A percentile compares a stretch with the other conserved stretches of the same genome.
These are phyloP conservation scores for Paralichthys olivaceus DNA, from an alignment of 2,113 vertebrate species.

Conservation along the genomic window DNA sequence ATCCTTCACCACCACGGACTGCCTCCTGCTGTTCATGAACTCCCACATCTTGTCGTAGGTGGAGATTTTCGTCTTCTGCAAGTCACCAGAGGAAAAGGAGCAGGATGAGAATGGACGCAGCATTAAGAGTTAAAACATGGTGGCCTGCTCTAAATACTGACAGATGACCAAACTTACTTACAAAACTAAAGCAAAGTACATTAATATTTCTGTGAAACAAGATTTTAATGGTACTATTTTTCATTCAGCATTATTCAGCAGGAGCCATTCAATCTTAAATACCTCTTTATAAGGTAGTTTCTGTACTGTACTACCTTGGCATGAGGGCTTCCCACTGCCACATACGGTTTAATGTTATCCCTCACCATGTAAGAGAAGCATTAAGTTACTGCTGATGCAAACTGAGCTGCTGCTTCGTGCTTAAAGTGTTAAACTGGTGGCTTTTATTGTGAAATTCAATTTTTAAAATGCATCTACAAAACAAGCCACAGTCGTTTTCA, in stretches of 20 bases:
- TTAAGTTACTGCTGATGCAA: background rate
- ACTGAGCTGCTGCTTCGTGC: conserved; percentile 14
- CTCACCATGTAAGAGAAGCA: background rate
- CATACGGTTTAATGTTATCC: background rate
- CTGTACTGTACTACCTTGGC: background rate
- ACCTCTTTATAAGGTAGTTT: background rate
- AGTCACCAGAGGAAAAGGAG: background rate
- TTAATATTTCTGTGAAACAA: background rate
- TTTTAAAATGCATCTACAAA: background rate
- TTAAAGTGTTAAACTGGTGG: background rate
- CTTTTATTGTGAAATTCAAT: conserved; percentile 10
- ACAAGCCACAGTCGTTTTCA: background rate
- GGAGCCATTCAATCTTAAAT: background rate
- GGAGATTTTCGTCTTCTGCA: conserved; percentile 97
- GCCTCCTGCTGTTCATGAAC: conserved; percentile 97
- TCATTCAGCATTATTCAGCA: background rate
- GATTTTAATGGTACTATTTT: background rate
- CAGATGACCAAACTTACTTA: too few relatives aligned
- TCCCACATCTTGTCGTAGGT: conserved; percentile 99
- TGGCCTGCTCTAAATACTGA: too few relatives aligned
- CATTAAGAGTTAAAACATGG: background rate
- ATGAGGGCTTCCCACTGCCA: background rate
- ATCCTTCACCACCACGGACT: conserved; percentile 95
- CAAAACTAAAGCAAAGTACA: background rate
- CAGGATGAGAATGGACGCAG: background rate